Evolutionary conservation across 2,797 vertebrate genomes (phyloP), one percentile per base, ranked within the genome.

Genomic region (Liasis olivaceus): DNA sequence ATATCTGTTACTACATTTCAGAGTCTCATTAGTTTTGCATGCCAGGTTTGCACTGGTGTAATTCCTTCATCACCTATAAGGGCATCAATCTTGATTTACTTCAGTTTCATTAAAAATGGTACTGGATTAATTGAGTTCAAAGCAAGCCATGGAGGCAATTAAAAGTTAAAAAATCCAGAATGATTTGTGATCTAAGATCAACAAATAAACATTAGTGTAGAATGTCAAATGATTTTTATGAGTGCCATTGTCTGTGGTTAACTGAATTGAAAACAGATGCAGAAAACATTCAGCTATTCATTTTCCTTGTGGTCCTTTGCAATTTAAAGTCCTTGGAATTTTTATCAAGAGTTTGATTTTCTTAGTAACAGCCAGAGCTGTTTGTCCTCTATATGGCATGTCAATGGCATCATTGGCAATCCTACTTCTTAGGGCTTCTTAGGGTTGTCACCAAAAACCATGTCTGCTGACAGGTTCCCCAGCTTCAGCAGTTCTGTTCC

Each of bases 241-340:
- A 93, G 24, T 94, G 58, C 42, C 63, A 31, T 90, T 92, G 59
- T 28, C 91, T 90, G 28, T 89, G 14, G 89, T 95, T 64, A 58
- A 94, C 62, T 56, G 95, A 96, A 42, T 12, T 85, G 47, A 91
- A 92, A 94, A 51, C 69, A 90, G 66, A 90, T 90, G 85, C 77
- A 54, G 92, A 89, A 64, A 60, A n/a, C 95, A 92, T 36, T 92
- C 94, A 92, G 94, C 92, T 69, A 93, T 93, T 72, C 42, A 62
- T 85, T 95, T 92, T 87, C n/a, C 85, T 77, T 92, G 90, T 94
- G 90, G 26, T 94, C 93, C 56, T 94, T 84, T 58, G 93, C 93
- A 89, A 95, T 93, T 95, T 95, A 94, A 95, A 94, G 89, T 85
- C 85, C 31, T 90, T 95, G 93, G 93, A 95, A 95, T 95, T 95